Base-by-base conservation (phyloP, 2,113 vertebrate genomes). In the Ursus arctos region DNA sequence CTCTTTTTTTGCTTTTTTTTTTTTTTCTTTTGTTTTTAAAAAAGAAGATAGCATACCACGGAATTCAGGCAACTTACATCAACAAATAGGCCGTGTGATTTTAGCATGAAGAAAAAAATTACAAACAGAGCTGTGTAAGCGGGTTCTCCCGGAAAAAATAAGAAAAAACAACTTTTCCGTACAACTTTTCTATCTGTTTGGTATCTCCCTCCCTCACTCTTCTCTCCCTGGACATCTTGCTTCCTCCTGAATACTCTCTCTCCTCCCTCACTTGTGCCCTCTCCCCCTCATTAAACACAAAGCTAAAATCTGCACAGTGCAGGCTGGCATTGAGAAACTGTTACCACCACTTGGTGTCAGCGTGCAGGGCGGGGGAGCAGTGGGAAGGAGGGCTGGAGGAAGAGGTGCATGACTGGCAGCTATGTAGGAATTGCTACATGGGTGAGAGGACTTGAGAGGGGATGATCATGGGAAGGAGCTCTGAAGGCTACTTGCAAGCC, bases 21-120 rank as follows among this genome's bases (percentile, higher is more conserved):
- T 96, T 97, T 97, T 98, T 95, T 4, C 98, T 98, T 98, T 96
- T 95, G 40, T 98, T 98, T 99, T 99, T 99, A 99, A 99, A 99
- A 99, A 99, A 99, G 98, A 99, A 99, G 99, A 99, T 99, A 99
- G 99, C 99, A 99, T 99, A 99, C 99, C 99, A 99, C 99, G 99
- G 99, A 99, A 99, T 99, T 98, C 97, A 99, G 99, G 99, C 98
- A 99, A 99, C 99, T 99, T 99, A 99, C 99, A 99, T 99, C 99
- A 99, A 99, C 99, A 99, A 99, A 99, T 99, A 99, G 99, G 99
- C 99, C 99, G 99, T 99, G 99, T 99, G 99, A 99, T 99, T 99
- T 99, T 99, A 99, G 99, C 99, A 99, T 99, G 99, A 99, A 99
- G 98, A 99, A 99, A 99, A 99, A 99, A 99, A 99, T 99, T 99